These are phyloP conservation scores for Dromaius novaehollandiae DNA, from an alignment of 2,113 vertebrate genomes.

Conservation along the genomic window DNA sequence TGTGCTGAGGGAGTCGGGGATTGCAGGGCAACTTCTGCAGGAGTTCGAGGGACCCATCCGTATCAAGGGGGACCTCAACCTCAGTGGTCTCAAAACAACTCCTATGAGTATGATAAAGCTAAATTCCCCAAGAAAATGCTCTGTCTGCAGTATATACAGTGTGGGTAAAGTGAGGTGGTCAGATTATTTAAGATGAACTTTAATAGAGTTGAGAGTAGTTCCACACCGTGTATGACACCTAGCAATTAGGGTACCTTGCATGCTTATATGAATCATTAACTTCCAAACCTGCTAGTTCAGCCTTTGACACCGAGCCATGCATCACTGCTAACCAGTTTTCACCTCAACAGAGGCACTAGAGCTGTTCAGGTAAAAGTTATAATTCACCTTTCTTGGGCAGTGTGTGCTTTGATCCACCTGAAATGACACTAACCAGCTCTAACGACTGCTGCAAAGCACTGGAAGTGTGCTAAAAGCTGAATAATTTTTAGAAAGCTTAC, in stretches of 20 bases:
- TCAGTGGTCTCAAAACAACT: neutral
- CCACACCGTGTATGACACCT: neutral
- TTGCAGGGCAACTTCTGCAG: neutral
- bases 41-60: neutral
- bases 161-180: neutral
- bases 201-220: neutral
- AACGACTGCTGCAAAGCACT: conserved; percentile 28
- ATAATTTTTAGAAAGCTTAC: conserved; percentile 28
- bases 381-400: conserved; percentile 36
- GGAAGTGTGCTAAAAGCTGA: neutral
- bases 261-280: conserved; percentile 57
- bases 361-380: neutral
- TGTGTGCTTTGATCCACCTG: conserved; percentile 2
- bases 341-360: neutral
- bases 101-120: neutral
- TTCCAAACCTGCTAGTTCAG: conserved; percentile 55
- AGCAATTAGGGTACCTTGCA: conserved; percentile 31
- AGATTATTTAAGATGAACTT: neutral
- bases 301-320: conserved; percentile 48
- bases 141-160: fast-evolving
- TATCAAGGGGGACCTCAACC: neutral
- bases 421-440: conserved; percentile 4
- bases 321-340: conserved; percentile 35
- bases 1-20: neutral
- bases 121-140: neutral